Evolutionary conservation across 2,113 vertebrate species (phyloP).

Genomic region (Nerophis lumbriciformis): DNA sequence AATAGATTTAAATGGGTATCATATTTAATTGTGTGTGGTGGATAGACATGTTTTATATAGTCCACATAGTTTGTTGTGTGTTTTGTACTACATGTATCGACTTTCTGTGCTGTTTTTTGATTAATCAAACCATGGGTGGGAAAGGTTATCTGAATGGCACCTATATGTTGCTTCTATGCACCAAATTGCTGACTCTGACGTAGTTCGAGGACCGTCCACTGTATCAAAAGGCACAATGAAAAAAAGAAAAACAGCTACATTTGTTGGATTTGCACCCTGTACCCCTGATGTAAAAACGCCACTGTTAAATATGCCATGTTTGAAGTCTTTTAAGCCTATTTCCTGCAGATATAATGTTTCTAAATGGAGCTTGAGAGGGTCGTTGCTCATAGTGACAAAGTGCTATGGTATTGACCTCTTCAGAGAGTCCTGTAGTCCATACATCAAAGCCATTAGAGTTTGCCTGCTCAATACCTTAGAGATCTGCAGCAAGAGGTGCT

Average conservation of each 20-base stretch:
- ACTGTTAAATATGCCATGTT: constrained; percentile 34
- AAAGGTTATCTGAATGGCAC: too few species aligned
- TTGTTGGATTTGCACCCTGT: neutral
- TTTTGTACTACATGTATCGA: too few species aligned
- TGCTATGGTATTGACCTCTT: constrained; percentile 73
- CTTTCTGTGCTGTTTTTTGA: too few species aligned
- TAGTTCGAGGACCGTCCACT: too few species aligned
- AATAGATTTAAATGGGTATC: too few species aligned
- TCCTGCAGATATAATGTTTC: constrained; percentile 70
- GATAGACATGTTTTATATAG: too few species aligned
- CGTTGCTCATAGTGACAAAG: constrained; percentile 72
- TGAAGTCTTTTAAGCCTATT: constrained; percentile 66
- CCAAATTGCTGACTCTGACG: too few species aligned
- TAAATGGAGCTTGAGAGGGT: constrained; percentile 71
- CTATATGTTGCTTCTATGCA: too few species aligned
- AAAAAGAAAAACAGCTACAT: neutral
- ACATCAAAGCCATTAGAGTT: constrained; percentile 71
- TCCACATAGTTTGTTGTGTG: too few species aligned
- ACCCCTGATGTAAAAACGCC: neutral
- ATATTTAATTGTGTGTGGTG: too few species aligned
- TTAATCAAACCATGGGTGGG: too few species aligned
- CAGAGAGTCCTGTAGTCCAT: constrained; percentile 68
- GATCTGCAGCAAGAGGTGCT: constrained; percentile 74
- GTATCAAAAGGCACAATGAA: neutral
- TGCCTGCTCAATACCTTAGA: constrained; percentile 73